These are phyloP conservation scores for Augochlorella aurata DNA, from an alignment of 2,888 invertebrate species.

Conservation along the genomic window DNA sequence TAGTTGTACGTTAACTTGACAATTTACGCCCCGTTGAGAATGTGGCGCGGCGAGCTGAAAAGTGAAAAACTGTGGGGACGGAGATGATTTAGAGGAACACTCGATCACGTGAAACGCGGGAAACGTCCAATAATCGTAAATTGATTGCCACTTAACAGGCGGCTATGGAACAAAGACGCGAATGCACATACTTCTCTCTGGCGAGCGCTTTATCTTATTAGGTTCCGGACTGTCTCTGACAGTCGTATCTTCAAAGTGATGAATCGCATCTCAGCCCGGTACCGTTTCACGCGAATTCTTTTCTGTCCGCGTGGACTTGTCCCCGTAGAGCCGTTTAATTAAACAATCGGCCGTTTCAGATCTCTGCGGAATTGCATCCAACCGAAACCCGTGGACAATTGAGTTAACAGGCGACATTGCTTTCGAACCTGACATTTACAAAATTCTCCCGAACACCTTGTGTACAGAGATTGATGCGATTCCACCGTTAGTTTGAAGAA, in stretches of 20 bases:
- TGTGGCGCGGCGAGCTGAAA: neutral
- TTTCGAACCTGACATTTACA: neutral
- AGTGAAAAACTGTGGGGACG: neutral
- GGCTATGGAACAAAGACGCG: constrained; percentile 24
- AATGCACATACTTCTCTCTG: constrained; percentile 16
- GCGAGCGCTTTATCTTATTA: constrained; percentile 30
- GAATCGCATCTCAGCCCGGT: constrained; percentile 13
- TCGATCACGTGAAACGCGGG: constrained; percentile 37
- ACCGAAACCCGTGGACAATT: neutral
- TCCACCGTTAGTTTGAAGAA: too few relatives aligned
- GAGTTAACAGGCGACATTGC: neutral
- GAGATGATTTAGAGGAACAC: constrained; percentile 37
- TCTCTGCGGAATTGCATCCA: neutral
- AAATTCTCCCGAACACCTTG: neutral
- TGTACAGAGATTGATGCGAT: too few relatives aligned
- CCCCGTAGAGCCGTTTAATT: constrained; percentile 15
- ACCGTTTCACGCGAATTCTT: constrained; percentile 21
- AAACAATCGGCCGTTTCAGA: neutral
- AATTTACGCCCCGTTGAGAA: constrained; percentile 7
- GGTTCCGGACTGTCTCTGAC: constrained; percentile 3
- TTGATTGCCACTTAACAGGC: constrained; percentile 52
- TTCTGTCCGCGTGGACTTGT: neutral
- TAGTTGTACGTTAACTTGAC: constrained; percentile 27
- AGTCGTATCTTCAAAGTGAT: constrained; percentile 31
- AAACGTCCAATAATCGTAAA: constrained; percentile 51